Evolutionary conservation across 2,888 invertebrate species (phyloP), one percentile per base, ranked within the genome.

Genomic region (Alsophila aescularia): DNA sequence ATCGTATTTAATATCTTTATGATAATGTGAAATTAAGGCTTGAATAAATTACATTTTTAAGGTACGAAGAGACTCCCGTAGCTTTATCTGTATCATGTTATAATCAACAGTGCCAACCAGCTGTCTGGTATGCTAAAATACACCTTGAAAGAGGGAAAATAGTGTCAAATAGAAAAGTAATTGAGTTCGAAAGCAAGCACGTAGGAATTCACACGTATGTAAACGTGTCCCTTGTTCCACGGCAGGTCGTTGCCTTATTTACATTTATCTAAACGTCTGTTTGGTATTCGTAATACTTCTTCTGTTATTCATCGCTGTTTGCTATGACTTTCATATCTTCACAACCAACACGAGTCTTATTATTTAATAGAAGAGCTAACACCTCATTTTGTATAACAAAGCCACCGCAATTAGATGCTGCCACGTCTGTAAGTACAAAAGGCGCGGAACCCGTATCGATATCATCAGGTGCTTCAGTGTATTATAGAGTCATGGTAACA

Each of bases 341-440:
- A 72, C 77, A 72, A 72, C 75, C 75, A 79, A 72, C 77, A 72
- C 71, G 79, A 69, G 83, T 82, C 84, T 87, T 87, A 87, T 88
- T 89, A 89, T 87, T 87, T 87, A 89, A 90, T 88, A 87, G 83
- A 81, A 85, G 80, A 88, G 85, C 87, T 88, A 89, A 90, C 90
- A 90, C 90, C 85, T 90, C 89, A 90, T 90, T 90, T 90, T 87
- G 81, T 86, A 79, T 88, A 86, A 90, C 89, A 91, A 91, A 89
- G 87, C 82, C 66, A 69, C 83, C 83, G 85, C 90, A 90, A 90
- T 91, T 91, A 89, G 85, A 83, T 79, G 79, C 82, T 85, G 79
- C 84, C 77, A 81, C 81, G 81, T 84, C 76, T 73, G 70, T 74
- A 73, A 79, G 79, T 74, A 90, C 88, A 90, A 90, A 90, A 74